phyloP scores from a whole-genome alignment of 2,113 vertebrate species.

The Salvelinus alpinus region DNA sequence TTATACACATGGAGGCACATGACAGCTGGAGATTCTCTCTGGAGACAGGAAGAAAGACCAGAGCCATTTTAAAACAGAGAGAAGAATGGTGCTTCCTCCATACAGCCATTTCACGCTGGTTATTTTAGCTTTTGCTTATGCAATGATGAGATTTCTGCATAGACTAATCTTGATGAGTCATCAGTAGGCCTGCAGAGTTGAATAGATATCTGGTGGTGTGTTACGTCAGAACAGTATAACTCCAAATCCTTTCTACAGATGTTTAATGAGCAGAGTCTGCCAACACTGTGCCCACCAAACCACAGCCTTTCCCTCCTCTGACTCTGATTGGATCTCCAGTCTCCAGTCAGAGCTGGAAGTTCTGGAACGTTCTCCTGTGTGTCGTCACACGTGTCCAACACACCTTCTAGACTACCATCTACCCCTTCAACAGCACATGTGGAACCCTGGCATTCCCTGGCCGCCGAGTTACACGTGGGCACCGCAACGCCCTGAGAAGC shows the following conservation, averaged over 20 bases:
- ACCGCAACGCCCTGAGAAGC: slow-evolving; percentile 13
- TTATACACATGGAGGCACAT: slow-evolving; percentile 72
- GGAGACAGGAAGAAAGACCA: slow-evolving; percentile 45
- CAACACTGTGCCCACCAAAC: slow-evolving; percentile 33
- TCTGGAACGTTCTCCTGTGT: slow-evolving; percentile 23
- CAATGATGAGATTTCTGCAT: not conserved
- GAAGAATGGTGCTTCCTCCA: not conserved
- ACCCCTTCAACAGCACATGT: slow-evolving; percentile 35
- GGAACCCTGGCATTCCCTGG: slow-evolving; percentile 22
- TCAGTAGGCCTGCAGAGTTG: not conserved
- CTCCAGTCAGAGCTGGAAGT: slow-evolving; percentile 20
- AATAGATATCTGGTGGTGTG: not conserved
- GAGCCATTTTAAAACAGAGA: not conserved
- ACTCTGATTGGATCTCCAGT: slow-evolving; percentile 43
- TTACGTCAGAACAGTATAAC: not conserved
- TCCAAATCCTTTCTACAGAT: slow-evolving; percentile 48
- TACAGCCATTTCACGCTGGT: slow-evolving; percentile 16
- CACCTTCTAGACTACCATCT: not conserved
- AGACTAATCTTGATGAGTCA: not conserved
- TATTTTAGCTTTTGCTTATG: slow-evolving; percentile 12
- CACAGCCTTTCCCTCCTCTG: slow-evolving; percentile 37
- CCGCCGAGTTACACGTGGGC: slow-evolving; percentile 23
- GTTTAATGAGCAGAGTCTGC: slow-evolving; percentile 36
- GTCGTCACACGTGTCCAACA: slow-evolving; percentile 16
- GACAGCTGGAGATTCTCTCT: slow-evolving; percentile 72